A percentile compares a stretch with the other conserved stretches of the same genome.
Conservation (phyloP, 2,888 invertebrate genomes). For the Eupithecia tripunctaria region DNA sequence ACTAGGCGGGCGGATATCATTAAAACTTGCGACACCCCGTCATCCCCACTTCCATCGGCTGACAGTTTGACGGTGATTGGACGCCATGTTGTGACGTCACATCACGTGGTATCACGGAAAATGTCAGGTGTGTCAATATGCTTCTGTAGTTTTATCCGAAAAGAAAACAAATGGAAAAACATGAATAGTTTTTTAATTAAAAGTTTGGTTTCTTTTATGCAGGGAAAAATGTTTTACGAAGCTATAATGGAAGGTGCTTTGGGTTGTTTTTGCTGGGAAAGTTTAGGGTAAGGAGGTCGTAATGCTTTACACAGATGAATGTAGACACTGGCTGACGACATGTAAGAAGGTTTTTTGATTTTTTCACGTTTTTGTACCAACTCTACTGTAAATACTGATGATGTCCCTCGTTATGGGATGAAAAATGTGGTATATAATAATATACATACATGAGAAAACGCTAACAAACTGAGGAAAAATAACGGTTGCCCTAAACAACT, state of each 20-base stretch:
- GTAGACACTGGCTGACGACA: background rate
- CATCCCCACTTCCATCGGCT: slow-evolving; percentile 37
- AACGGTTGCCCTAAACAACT: too few relatives aligned
- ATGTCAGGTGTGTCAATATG: slow-evolving; percentile 7
- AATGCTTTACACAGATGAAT: background rate
- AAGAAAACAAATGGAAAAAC: slow-evolving; percentile 10
- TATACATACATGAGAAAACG: too few relatives aligned
- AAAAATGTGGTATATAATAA: background rate
- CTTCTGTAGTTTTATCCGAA: slow-evolving; percentile 9
- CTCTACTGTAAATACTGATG: background rate
- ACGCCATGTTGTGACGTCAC: slow-evolving; percentile 62
- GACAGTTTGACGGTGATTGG: slow-evolving; percentile 48
- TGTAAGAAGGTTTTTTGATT: background rate
- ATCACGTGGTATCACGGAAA: slow-evolving; percentile 26
- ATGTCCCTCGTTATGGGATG: background rate
- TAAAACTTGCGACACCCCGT: slow-evolving; percentile 19
- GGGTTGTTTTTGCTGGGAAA: background rate
- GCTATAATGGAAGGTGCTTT: slow-evolving; percentile 8
- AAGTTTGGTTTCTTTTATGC: slow-evolving; percentile 24
- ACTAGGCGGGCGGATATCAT: slow-evolving; percentile 6
- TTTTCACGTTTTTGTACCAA: background rate
- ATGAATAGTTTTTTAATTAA: slow-evolving; percentile 27
- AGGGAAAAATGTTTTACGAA: slow-evolving; percentile 2
- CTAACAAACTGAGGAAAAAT: too few relatives aligned
- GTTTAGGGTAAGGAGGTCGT: slow-evolving; percentile 8